Evolutionary conservation across 2,113 vertebrate species (phyloP).

Genomic region (Conger conger): DNA sequence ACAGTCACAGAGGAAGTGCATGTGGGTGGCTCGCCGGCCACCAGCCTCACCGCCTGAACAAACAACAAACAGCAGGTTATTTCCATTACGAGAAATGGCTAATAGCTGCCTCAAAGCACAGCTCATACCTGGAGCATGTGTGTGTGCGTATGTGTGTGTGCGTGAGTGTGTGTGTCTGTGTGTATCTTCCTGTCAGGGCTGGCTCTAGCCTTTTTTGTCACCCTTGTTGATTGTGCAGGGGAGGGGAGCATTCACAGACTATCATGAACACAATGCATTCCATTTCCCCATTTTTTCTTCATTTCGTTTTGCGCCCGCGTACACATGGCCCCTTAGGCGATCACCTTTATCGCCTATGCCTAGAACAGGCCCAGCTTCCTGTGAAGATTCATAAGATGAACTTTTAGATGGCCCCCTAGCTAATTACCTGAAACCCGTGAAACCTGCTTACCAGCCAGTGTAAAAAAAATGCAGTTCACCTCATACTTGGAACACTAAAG

Average conservation of each 20-base stretch:
- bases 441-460: neutral
- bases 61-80: neutral
- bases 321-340: too few relatives aligned
- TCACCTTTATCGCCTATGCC: neutral
- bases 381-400: neutral
- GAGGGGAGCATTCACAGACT: too few relatives aligned
- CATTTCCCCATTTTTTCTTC: too few relatives aligned
- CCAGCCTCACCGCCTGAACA: conserved; percentile 16
- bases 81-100: neutral
- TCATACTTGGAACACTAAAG: neutral
- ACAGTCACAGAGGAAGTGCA: conserved; percentile 52
- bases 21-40: conserved; percentile 39
- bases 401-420: neutral
- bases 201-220: too few relatives aligned
- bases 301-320: too few relatives aligned
- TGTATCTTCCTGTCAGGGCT: too few relatives aligned
- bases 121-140: neutral
- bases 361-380: neutral
- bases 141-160: too few relatives aligned
- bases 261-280: too few relatives aligned
- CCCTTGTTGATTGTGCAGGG: too few relatives aligned
- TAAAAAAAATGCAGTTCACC: neutral
- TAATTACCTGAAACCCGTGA: neutral
- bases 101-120: neutral
- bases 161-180: too few relatives aligned